Evolutionary conservation across 1,140 invertebrate genomes (phyloP).

Genomic region (Magallana angulata): DNA sequence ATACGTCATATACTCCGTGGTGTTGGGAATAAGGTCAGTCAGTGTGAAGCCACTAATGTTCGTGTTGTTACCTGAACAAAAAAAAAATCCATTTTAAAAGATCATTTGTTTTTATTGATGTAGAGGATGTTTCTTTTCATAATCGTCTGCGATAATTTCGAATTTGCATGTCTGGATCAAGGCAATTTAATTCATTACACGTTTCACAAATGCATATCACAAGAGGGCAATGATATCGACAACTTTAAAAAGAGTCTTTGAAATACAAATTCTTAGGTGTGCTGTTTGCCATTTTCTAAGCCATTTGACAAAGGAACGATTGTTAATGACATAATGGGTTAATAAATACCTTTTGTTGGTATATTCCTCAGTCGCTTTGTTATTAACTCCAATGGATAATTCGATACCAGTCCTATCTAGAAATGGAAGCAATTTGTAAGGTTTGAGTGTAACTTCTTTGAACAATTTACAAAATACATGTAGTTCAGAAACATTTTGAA

Average conservation of each 20-base stretch:
- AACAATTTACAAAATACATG: no score
- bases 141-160: no score
- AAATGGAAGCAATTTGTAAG: neutral
- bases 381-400: neutral
- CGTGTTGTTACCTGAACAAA: slow-evolving; percentile 63
- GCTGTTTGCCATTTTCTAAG: neutral
- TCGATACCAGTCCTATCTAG: slow-evolving; percentile 10
- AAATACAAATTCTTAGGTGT: no score
- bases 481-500: no score
- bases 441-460: no score
- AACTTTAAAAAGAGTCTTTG: no score
- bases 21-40: slow-evolving; percentile 70
- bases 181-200: no score
- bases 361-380: slow-evolving; percentile 2
- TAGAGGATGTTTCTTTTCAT: no score
- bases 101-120: no score
- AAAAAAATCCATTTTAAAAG: neutral
- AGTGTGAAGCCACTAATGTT: slow-evolving; percentile 64
- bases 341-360: slow-evolving; percentile 5
- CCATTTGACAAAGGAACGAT: neutral
- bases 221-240: no score
- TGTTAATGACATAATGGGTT: neutral
- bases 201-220: no score
- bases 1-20: slow-evolving; percentile 77
- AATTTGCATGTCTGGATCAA: no score